Evolutionary conservation across 1,140 invertebrate genomes (phyloP), one percentile per base, ranked within the genome.

Genomic region (Heliconius hewitsoni): DNA sequence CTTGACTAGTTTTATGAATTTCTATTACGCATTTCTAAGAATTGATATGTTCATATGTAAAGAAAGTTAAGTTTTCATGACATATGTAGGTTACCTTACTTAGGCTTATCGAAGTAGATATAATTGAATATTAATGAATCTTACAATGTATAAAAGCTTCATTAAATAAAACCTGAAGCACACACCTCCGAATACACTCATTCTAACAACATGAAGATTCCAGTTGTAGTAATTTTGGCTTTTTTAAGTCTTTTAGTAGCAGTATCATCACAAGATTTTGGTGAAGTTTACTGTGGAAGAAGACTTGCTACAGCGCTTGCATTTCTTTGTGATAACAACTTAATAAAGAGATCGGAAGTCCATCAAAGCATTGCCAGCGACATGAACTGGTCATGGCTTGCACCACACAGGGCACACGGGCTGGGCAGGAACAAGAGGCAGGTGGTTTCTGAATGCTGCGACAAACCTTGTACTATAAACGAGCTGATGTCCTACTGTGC

Each of bases 391-490:
- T 82, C 85, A 8, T 84, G 79, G 78, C 78, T 86, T 9, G 39
- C 73, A 13, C 72, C 57, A 18, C 78, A 76, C 57, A 23, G n/a
- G 30, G 84, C 84, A 18, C 79, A 76, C 46, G 76, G 78, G 13
- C 73, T 86, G 30, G 74, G 55, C 13, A 81, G 84, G 46, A 85
- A 74, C 16, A 86, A 84, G 73, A 71, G 85, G 23, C 84, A 84
- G 70, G 73, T 83, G 13, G 82, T 81, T 9, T 71, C 83, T n/a
- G 86, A 88, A 70, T 86, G 85, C 75, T 86, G 86, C 39, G 84
- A 88, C 9, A 87, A 87, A 27, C 81, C 82, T 8, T 87, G 86
- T 71, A 72, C 82, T 0, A 42, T 80, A 9, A 55, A 81, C 16
- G 86, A 87, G 70, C 73, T 87, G 5, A 55, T 87, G 57, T 73